These are phyloP conservation scores for Amblyopsis rosae DNA, from an alignment of 2,113 vertebrate genomes.

Conservation along the genomic window DNA sequence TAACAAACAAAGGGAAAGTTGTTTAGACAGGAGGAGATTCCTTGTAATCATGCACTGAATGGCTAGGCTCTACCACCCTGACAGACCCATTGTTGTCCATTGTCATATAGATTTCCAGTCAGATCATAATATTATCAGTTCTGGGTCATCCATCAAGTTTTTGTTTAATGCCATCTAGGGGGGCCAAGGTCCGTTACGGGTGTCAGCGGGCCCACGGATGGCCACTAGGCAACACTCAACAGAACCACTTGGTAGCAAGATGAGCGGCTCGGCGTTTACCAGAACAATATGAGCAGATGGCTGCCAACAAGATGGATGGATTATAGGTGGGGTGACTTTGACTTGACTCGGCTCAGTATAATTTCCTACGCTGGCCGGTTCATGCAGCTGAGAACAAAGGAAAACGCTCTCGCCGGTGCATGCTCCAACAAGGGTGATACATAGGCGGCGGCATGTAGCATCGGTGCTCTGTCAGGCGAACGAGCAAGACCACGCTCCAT, in stretches of 20 bases:
- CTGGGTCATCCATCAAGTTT: conserved; percentile 75
- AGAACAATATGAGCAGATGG: conserved; percentile 77
- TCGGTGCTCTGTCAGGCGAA: conserved; percentile 16
- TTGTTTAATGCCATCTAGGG: conserved; percentile 60
- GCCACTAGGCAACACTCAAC: conserved; percentile 57
- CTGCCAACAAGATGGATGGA: conserved; percentile 82
- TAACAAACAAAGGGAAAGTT: conserved; percentile 5
- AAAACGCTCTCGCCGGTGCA: conserved; percentile 27
- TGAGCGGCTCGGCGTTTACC: conserved; percentile 49
- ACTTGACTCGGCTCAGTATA: conserved; percentile 69
- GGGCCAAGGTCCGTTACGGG: conserved; percentile 51
- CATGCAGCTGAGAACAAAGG: conserved; percentile 63
- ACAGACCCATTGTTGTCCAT: conserved; percentile 49
- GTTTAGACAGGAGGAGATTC: conserved; percentile 33
- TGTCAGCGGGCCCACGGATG: conserved; percentile 42
- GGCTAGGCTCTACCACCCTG: conserved; percentile 25
- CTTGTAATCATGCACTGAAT: conserved; percentile 27
- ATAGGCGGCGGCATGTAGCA: conserved; percentile 40
- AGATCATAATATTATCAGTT: conserved; percentile 61
- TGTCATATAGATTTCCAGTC: conserved; percentile 53
- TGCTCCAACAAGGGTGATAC: conserved; percentile 55
- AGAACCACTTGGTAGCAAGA: conserved; percentile 54
- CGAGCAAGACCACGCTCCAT: conserved; percentile 30
- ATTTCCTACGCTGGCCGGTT: conserved; percentile 68
- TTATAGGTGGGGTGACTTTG: conserved; percentile 74